A percentile compares a stretch with the other conserved stretches of the same genome.
phyloP scores from a whole-genome alignment of 2,888 invertebrate species.

The Trichogramma dendrolimi region DNA sequence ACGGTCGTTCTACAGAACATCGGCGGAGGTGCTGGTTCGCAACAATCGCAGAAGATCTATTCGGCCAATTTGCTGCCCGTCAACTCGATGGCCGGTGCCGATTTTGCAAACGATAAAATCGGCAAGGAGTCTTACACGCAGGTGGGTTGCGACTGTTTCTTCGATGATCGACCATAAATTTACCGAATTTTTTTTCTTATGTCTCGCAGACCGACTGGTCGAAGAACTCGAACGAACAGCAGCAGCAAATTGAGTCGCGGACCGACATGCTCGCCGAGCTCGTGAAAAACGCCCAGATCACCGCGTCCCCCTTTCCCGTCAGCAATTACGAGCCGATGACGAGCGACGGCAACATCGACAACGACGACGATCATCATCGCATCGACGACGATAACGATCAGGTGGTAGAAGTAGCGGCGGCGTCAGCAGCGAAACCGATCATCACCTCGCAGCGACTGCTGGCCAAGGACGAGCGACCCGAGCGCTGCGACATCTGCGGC shows the following conservation, averaged over 20 bases:
- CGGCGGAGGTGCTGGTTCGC: no score
- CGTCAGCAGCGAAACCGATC: slow-evolving; percentile 21
- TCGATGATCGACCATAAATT: no score
- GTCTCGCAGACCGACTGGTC: slow-evolving; percentile 2
- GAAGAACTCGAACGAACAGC: background rate
- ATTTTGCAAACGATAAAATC: background rate
- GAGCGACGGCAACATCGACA: background rate
- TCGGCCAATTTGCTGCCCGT: slow-evolving; percentile 9
- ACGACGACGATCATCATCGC: background rate
- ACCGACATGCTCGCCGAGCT: slow-evolving; percentile 25
- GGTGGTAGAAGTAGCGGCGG: background rate
- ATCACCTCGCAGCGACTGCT: slow-evolving; percentile 36
- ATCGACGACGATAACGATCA: background rate
- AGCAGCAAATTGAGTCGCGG: background rate
- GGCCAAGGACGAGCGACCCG: slow-evolving; percentile 49
- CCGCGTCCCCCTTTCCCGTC: slow-evolving; percentile 10
- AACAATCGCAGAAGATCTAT: slow-evolving; percentile 1
- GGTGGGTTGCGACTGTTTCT: background rate
- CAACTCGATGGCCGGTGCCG: no score
- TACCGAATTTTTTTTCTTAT: no score
- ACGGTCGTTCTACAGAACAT: no score
- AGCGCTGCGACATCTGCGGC: slow-evolving; percentile 68
- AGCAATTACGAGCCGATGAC: background rate
- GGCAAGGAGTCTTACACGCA: slow-evolving; percentile 8
- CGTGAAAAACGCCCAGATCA: slow-evolving; percentile 24